Evolutionary conservation across 2,797 vertebrate genomes (phyloP).

Genomic region (Gymnothorax reevesii): DNA sequence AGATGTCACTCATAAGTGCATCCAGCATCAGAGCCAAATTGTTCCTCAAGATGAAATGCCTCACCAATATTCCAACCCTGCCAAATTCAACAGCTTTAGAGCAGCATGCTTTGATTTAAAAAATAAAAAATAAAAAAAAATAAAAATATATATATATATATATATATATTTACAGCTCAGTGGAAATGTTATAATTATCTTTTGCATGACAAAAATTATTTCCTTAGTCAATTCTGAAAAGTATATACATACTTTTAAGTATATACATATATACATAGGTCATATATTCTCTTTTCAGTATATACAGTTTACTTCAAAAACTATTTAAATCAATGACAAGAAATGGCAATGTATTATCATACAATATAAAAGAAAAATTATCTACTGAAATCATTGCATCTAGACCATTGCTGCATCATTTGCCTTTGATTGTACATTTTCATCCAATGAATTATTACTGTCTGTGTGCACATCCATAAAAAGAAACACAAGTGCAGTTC

Average conservation of each 20-base stretch:
- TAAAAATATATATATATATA: no score
- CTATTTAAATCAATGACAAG: not conserved
- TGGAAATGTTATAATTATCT: not conserved
- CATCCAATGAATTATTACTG: not conserved
- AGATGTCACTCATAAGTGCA: not conserved
- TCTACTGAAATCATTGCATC: not conserved
- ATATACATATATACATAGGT: no score
- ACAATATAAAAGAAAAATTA: not conserved
- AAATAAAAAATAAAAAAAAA: no score
- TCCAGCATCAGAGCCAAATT: not conserved
- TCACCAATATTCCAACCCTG: not conserved
- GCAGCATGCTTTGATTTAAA: not conserved
- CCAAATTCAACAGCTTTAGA: not conserved
- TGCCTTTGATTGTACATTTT: not conserved
- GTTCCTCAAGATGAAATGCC: not conserved
- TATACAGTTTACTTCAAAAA: not conserved
- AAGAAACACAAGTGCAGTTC: not conserved
- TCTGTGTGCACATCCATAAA: not conserved
- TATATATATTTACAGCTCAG: no score
- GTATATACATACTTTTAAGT: no score
- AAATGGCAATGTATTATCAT: not conserved
- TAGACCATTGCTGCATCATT: not conserved
- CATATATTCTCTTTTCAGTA: not conserved
- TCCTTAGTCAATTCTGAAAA: no score
- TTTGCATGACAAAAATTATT: not conserved